Evolutionary conservation across 2,888 invertebrate species (phyloP).

Genomic region (Caenorhabditis sp.): DNA sequence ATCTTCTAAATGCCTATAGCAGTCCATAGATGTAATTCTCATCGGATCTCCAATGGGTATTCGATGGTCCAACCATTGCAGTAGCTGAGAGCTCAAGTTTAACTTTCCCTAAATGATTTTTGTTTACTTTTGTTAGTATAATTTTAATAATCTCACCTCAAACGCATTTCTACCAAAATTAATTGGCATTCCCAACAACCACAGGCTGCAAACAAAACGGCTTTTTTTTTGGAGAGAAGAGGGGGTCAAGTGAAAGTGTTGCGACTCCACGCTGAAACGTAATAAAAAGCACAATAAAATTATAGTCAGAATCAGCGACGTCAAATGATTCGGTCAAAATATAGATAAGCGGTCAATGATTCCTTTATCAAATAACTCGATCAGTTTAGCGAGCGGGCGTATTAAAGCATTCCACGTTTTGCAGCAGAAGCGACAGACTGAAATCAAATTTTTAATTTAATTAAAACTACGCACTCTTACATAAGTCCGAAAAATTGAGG

Average conservation of each 20-base stretch:
- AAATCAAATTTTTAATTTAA: too few relatives aligned
- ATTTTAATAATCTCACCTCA: conserved; percentile 25
- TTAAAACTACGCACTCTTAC: too few relatives aligned
- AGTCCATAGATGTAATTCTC: conserved; percentile 44
- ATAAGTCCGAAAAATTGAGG: too few relatives aligned
- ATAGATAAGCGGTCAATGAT: conserved; percentile 48
- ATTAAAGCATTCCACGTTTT: conserved; percentile 41
- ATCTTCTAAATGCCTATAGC: conserved; percentile 38
- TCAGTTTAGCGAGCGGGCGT: conserved; percentile 23
- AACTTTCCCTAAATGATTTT: conserved; percentile 44
- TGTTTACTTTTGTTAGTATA: neutral
- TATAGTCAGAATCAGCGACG: conserved; percentile 25
- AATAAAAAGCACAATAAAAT: conserved; percentile 7
- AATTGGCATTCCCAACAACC: conserved; percentile 51
- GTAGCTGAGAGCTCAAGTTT: conserved; percentile 36
- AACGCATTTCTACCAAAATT: conserved; percentile 31
- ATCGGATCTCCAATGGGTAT: conserved; percentile 56
- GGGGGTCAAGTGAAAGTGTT: too few relatives aligned
- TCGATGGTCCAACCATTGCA: conserved; percentile 61
- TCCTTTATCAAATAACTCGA: conserved; percentile 42
- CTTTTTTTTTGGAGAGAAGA: too few relatives aligned
- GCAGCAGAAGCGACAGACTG: conserved; percentile 5
- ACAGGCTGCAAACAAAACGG: neutral
- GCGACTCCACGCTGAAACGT: conserved; percentile 12
- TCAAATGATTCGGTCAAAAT: conserved; percentile 46